Conservation (phyloP, 2,797 vertebrate species). For the Alosa sapidissima region DNA sequence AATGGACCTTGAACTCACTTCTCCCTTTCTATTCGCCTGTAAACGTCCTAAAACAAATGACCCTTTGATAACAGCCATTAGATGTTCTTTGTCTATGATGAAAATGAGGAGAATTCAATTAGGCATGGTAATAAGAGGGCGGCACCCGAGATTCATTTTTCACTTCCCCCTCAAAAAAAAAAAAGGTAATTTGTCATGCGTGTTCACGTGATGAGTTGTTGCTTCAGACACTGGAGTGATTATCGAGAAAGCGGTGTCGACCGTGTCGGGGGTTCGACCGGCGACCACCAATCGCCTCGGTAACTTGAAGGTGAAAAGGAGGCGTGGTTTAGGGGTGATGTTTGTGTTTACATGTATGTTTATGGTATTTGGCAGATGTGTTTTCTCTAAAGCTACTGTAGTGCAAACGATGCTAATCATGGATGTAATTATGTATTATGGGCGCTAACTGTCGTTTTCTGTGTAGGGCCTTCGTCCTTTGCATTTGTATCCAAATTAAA, state of each 20-base stretch:
- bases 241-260: not conserved
- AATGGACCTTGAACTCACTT: not conserved
- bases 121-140: not conserved
- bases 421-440: too few relatives aligned
- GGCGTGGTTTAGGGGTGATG: not conserved
- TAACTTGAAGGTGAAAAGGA: not conserved
- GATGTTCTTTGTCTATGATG: not conserved
- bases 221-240: not conserved
- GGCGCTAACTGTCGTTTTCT: too few relatives aligned
- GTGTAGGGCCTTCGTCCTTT: too few relatives aligned
- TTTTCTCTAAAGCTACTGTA: too few relatives aligned
- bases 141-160: not conserved
- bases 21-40: not conserved
- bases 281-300: not conserved
- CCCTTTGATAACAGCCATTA: not conserved
- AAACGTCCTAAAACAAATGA: not conserved
- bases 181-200: not conserved
- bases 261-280: not conserved
- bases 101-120: conserved; percentile 16
- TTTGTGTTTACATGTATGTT: not conserved
- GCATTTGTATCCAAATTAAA: too few relatives aligned
- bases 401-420: too few relatives aligned
- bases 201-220: not conserved
- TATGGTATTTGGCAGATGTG: too few relatives aligned
- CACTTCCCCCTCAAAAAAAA: not conserved